Evolutionary conservation across 2,888 invertebrate genomes (phyloP).

Genomic region (Luperina nickerlii): DNA sequence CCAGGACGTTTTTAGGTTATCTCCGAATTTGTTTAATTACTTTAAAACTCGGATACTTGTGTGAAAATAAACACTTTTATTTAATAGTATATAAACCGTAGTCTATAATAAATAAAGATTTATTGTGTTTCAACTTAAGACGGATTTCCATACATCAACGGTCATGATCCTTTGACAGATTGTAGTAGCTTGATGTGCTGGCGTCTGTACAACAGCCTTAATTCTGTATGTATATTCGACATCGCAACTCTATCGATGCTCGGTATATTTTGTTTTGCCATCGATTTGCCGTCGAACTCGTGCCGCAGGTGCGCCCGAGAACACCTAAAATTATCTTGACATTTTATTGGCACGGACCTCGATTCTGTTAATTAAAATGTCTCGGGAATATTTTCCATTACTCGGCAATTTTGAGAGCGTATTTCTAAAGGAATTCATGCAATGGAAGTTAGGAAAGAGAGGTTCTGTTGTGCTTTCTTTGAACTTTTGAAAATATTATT

Average conservation of each 20-base stretch:
- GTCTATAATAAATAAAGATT: too few relatives aligned
- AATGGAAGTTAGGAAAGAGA: conserved; percentile 36
- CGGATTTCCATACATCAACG: too few relatives aligned
- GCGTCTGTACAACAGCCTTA: background rate
- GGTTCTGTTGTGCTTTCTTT: conserved; percentile 34
- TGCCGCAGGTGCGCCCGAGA: conserved; percentile 80
- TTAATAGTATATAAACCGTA: too few relatives aligned
- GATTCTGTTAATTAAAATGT: conserved; percentile 82
- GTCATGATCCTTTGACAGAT: too few relatives aligned
- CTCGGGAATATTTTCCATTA: conserved; percentile 69
- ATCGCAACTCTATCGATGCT: conserved; percentile 36
- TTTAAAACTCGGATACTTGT: too few relatives aligned
- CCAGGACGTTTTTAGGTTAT: too few relatives aligned
- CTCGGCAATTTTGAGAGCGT: conserved; percentile 49
- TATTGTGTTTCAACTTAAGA: too few relatives aligned
- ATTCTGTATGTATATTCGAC: conserved; percentile 25
- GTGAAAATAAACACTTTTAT: too few relatives aligned
- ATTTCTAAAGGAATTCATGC: conserved; percentile 58
- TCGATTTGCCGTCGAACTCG: conserved; percentile 80
- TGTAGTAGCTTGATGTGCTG: too few relatives aligned
- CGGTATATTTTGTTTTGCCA: conserved; percentile 69
- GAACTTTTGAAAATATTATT: conserved; percentile 31
- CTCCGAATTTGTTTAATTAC: too few relatives aligned
- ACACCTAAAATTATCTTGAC: conserved; percentile 83
- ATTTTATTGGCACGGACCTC: conserved; percentile 79